Conservation (phyloP, 2,888 invertebrate genomes). For the Tiphia femorata region DNA sequence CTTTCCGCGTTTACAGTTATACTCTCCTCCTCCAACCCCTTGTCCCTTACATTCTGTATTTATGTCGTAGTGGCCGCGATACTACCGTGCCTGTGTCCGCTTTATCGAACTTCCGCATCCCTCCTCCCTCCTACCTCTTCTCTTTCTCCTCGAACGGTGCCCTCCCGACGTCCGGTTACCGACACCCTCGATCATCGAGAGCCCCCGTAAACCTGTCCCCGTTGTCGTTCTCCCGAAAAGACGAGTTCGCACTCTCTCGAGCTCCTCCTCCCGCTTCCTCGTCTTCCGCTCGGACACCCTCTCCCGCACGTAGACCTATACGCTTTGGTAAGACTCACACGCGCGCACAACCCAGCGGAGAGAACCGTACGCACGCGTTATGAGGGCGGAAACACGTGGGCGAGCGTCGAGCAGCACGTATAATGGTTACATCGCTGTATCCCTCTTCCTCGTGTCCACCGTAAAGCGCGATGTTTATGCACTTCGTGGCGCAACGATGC, state of each 20-base stretch:
- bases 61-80: too few relatives aligned
- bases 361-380: constrained; percentile 21
- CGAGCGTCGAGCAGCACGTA: constrained; percentile 51
- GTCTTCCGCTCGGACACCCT: too few relatives aligned
- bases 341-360: too few relatives aligned
- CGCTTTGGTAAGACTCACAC: neutral
- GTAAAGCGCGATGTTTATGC: constrained; percentile 59
- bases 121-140: too few relatives aligned
- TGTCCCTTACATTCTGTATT: too few relatives aligned
- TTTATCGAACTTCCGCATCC: too few relatives aligned
- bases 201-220: constrained; percentile 5
- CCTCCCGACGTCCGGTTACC: constrained; percentile 22
- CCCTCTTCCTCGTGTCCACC: constrained; percentile 35
- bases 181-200: constrained; percentile 7
- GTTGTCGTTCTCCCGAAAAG: constrained; percentile 19
- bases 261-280: too few relatives aligned
- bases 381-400: constrained; percentile 64
- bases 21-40: too few relatives aligned
- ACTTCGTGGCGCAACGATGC: constrained; percentile 40
- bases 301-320: too few relatives aligned
- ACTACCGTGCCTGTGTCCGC: too few relatives aligned
- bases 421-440: constrained; percentile 55
- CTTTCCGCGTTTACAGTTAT: too few relatives aligned
- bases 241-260: constrained; percentile 18
- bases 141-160: too few relatives aligned